These are phyloP conservation scores for Pentamera pediparva DNA, from an alignment of 53 echinoderm and acorn worm genomes.

Conservation along the genomic window DNA sequence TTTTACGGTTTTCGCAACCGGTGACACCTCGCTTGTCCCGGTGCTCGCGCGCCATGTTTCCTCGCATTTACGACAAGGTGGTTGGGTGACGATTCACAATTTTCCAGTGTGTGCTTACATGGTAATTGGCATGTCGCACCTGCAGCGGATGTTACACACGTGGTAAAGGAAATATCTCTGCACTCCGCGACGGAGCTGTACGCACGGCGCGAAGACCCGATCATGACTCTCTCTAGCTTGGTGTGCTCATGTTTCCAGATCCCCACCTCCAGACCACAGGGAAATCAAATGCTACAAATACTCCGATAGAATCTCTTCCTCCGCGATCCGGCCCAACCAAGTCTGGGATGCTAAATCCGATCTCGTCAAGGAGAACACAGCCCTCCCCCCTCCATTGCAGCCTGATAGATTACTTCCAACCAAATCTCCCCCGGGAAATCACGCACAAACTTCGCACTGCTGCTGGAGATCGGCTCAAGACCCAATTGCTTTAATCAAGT, in stretches of 20 bases:
- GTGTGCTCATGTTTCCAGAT: conserved; percentile 34
- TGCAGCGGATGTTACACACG: no score
- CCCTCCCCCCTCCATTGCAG: conserved; percentile 1
- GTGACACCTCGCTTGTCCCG: conserved; percentile 32
- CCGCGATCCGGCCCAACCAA: no score
- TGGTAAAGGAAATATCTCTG: no score
- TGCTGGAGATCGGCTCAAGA: conserved; percentile 36
- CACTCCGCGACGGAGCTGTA: no score
- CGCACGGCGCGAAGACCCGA: not conserved
- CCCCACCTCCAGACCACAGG: conserved; percentile 18
- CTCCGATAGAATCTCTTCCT: conserved; percentile 36
- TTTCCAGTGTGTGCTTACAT: conserved; percentile 43
- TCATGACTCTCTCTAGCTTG: conserved; percentile 5
- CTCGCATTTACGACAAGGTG: conserved; percentile 15
- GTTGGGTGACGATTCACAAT: conserved; percentile 27
- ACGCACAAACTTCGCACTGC: not conserved
- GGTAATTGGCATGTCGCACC: conserved; percentile 35
- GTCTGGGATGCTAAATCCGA: no score
- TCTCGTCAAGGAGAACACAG: conserved; percentile 27
- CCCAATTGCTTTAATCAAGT: conserved; percentile 44
- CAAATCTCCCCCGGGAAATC: conserved; percentile 35
- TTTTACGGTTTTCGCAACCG: conserved; percentile 28
- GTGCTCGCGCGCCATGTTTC: conserved; percentile 21
- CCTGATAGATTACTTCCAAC: conserved; percentile 34
- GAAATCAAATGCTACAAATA: conserved; percentile 41